Evolutionary conservation across 2,797 vertebrate genomes (phyloP).

Genomic region (Pipistrellus nathusii): DNA sequence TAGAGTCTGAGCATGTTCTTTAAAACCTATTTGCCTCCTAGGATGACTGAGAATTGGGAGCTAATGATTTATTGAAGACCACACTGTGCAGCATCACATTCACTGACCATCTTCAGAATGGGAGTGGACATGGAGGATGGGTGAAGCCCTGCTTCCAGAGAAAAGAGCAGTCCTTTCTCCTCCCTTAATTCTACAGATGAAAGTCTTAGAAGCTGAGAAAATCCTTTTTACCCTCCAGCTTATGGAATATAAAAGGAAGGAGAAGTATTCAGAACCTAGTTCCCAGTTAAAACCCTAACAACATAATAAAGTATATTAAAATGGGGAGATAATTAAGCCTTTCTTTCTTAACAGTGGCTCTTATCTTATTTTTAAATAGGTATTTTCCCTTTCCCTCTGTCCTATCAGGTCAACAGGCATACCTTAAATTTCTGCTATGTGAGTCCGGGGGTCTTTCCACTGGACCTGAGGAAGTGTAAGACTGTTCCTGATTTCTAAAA

Average conservation of each 20-base stretch:
- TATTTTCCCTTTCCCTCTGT: neutral
- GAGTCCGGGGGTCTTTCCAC: neutral
- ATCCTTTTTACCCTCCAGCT: neutral
- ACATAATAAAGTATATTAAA: neutral
- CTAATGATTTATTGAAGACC: neutral
- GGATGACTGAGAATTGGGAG: neutral
- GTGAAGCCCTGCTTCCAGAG: neutral
- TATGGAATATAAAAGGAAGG: slow-evolving; percentile 3
- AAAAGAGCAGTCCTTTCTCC: neutral
- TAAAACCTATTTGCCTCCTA: neutral
- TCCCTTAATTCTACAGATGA: neutral
- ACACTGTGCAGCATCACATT: neutral
- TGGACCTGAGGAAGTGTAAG: neutral
- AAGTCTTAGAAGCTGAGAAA: neutral
- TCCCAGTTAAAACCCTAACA: neutral
- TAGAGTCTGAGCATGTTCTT: neutral
- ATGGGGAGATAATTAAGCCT: neutral
- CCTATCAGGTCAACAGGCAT: neutral
- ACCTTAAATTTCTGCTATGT: neutral
- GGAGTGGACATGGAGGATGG: neutral
- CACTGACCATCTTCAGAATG: neutral
- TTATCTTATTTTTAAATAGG: neutral
- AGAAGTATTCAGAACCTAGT: neutral
- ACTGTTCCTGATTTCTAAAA: neutral
- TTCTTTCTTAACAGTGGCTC: neutral